Evolutionary conservation across 2,888 invertebrate genomes (phyloP), one percentile per base, ranked within the genome.

Genomic region (Amphipyra berbera): DNA sequence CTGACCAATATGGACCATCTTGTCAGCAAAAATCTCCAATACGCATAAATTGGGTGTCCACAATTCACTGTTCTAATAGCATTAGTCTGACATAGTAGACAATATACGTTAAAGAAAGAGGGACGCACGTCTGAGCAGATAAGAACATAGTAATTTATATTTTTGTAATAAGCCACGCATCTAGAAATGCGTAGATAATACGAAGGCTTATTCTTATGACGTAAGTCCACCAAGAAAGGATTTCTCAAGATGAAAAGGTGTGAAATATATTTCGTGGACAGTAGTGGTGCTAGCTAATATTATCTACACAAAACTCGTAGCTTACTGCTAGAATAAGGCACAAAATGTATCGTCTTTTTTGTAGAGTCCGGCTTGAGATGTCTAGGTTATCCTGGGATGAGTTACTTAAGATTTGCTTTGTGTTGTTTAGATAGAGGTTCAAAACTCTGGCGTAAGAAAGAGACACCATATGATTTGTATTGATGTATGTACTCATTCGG

Each of bases 181-280:
- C 61, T 76, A 68, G 57, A 60, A 75, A 66, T 57, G 54, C 59
- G 59, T 55, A 70, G 61, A 72, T 68, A 72, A 72, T 76, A 73
- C 40, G 38, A 33, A 13, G 47, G 54, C 61, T 65, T 62, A 65
- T 55, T 68, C 57, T 58, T 68, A 73, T 46, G 69, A 58, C 57
- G 54, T 57, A 66, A 60, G 44, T 52, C 58, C 47, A 37, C 47
- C 35, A 55, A 64, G 52, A 66, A 66, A 66, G 57, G 74, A 64
- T 70, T 70, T 73, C 64, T 62, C 21, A 41, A 74, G 61, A 76
- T 74, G 67, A 77, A 76, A 76, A 64, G 61, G 74, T 67, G 61
- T 69, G 53, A 55, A 73, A 49, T 54, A 45, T 62, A 67, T 70
- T 66, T 63, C 54, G 49, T 59, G 49, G 56, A 50, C 58, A 54